Base-by-base conservation (phyloP, 2,888 invertebrate species). In the Gari tellinella region DNA sequence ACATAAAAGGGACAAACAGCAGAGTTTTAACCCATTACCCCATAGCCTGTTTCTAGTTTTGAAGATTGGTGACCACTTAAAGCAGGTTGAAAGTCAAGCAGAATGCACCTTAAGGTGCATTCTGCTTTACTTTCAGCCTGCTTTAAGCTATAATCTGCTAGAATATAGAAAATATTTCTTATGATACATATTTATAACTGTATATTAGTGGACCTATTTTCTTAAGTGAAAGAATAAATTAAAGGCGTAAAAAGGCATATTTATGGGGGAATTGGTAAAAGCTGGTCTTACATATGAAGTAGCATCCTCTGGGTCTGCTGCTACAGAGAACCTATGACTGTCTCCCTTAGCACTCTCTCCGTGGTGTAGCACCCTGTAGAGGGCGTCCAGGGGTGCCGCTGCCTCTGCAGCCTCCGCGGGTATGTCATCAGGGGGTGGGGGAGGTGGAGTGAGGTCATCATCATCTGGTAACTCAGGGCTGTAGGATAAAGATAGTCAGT, bases 311-410 rank as follows among this genome's bases (percentile, higher is more conserved):
- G 90, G 90, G 66, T 91, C 91, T 19, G 88, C 82, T 10, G 86
- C 83, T 0, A 87, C 88, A 76, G 86, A 88, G 80, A 90, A 91
- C 23, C 91, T 82, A 76, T 91, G 89, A 60, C 89, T 90, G 84
- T 91, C 91, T 12, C 90, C 91, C 41, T 84, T 80, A 63, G 88
- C 80, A 43, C 85, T 86, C 67, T 90, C 89, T 31, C 91, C 91
- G 82, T 91, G 91, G 74, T 91, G 91, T 23, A 91, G 70, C 14
- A 88, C 87, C 74, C 77, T 78, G 53, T 85, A 87, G 19, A 90
- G 81, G 23, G 88, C 86, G 31, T 90, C 89, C 14, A 90, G 63
- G 10, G 88, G 83, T 14, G 91, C 90, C 19, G 41, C 57, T 21
- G 89, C 89, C 62, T 89, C 82, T 14, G 76, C 60, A n/a, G 90